Evolutionary conservation across 2,113 vertebrate species (phyloP).

Genomic region (Jacana jacana): DNA sequence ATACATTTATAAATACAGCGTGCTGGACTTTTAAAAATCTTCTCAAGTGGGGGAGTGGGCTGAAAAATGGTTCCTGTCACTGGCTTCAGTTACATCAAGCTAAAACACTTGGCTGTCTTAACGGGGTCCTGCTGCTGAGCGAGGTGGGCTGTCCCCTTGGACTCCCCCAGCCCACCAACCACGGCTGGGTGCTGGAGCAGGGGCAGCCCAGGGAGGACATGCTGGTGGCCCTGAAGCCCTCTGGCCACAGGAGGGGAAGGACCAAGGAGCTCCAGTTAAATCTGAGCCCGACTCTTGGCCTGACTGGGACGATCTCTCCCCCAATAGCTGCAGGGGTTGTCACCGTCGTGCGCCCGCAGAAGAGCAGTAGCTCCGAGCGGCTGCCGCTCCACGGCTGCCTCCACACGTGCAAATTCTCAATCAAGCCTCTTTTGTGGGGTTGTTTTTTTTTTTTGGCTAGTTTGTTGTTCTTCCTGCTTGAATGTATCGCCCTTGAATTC

Average conservation of each 20-base stretch:
- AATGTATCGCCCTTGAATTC: conserved; percentile 45
- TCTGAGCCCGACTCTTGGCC: neutral
- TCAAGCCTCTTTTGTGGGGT: conserved; percentile 66
- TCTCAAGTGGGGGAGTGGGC: neutral
- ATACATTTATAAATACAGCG: neutral
- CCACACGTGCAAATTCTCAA: conserved; percentile 53
- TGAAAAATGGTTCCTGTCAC: neutral
- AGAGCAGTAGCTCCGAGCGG: neutral
- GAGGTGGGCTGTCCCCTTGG: neutral
- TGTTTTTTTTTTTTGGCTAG: neutral
- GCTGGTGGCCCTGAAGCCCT: neutral
- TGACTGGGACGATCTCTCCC: neutral
- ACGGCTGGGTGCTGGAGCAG: neutral
- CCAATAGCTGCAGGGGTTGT: neutral
- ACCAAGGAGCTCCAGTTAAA: neutral
- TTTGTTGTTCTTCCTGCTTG: conserved; percentile 45
- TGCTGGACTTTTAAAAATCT: neutral
- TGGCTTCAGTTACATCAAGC: neutral
- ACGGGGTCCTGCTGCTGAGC: neutral
- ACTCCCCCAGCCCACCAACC: neutral
- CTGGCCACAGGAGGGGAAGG: neutral
- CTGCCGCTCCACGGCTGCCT: neutral
- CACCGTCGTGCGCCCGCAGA: neutral
- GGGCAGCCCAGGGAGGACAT: neutral
- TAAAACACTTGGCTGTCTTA: neutral